phyloP scores from a whole-genome alignment of 2,797 vertebrate species.

The Tadarida brasiliensis region DNA sequence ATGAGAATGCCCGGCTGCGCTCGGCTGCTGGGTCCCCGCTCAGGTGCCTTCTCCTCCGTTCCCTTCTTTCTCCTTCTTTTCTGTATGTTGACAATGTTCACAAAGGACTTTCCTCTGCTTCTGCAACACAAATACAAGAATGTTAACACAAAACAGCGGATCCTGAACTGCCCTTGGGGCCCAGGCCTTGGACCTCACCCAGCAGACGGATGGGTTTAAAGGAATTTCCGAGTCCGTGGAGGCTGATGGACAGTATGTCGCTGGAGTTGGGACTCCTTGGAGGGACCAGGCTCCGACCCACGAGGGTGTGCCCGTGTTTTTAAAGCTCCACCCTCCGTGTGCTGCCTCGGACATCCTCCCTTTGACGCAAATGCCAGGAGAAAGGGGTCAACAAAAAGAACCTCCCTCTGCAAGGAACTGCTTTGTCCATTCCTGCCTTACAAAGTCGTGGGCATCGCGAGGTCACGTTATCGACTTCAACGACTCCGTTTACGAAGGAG shows the following conservation, averaged over 20 bases:
- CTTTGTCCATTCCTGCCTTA: rapidly evolving
- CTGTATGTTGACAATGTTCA: background rate
- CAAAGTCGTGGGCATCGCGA: background rate
- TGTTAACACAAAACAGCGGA: background rate
- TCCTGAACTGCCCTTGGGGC: rapidly evolving
- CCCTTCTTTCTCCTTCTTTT: too few species aligned
- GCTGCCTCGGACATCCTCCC: rapidly evolving
- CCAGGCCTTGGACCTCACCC: background rate
- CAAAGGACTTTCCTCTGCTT: background rate
- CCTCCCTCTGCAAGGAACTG: rapidly evolving
- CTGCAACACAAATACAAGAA: background rate
- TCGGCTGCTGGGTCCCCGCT: too few species aligned
- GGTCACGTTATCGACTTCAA: background rate
- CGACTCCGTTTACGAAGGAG: rapidly evolving
- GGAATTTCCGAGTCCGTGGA: background rate
- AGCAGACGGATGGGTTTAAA: rapidly evolving
- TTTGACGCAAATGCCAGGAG: background rate
- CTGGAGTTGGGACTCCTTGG: background rate
- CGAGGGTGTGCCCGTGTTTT: rapidly evolving
- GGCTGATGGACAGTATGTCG: rapidly evolving
- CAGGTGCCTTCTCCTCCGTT: rapidly evolving
- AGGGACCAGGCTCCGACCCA: rapidly evolving
- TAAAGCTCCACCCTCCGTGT: too few species aligned
- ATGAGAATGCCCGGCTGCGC: too few species aligned
- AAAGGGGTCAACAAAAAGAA: background rate